These are phyloP conservation scores for Caradrina clavipalpis DNA, from an alignment of 2,888 invertebrate species.

Conservation along the genomic window DNA sequence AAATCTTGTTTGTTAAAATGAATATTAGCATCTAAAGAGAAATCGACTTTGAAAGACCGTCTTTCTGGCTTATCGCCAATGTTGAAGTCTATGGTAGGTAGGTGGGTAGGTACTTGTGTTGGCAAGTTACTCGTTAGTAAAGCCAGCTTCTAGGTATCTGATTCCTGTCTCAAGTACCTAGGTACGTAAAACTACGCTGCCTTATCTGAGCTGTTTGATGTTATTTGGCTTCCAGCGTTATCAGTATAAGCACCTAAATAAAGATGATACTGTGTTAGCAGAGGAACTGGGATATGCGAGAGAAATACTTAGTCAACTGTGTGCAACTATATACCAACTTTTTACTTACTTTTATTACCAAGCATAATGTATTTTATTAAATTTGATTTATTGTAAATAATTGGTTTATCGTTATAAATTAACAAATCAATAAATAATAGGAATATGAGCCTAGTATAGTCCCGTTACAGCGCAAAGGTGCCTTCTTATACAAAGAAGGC, in stretches of 20 bases:
- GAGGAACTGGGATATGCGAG: too few relatives aligned
- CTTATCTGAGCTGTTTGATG: slow-evolving; percentile 10
- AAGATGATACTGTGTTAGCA: neutral
- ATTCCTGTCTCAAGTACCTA: neutral
- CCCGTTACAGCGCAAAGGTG: too few relatives aligned
- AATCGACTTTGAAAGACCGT: slow-evolving; percentile 33
- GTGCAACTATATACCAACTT: too few relatives aligned
- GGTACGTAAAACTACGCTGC: slow-evolving; percentile 7
- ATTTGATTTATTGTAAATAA: too few relatives aligned
- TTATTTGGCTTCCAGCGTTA: neutral
- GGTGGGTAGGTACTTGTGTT: slow-evolving; percentile 11
- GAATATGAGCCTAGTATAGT: too few relatives aligned
- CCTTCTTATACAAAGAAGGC: too few relatives aligned
- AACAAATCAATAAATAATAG: too few relatives aligned
- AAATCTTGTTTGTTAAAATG: slow-evolving; percentile 40
- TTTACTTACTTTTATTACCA: too few relatives aligned
- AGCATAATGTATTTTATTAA: too few relatives aligned
- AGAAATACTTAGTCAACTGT: too few relatives aligned
- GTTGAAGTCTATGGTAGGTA: slow-evolving; percentile 14
- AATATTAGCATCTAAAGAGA: slow-evolving; percentile 26
- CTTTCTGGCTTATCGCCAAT: slow-evolving; percentile 47
- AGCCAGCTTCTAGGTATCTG: slow-evolving; percentile 7
- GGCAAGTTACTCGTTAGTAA: slow-evolving; percentile 30
- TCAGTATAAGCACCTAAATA: neutral
- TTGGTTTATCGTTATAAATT: too few relatives aligned